Evolutionary conservation across 2,113 vertebrate genomes (phyloP), one percentile per base, ranked within the genome.

Genomic region (Lucifuga dentata): DNA sequence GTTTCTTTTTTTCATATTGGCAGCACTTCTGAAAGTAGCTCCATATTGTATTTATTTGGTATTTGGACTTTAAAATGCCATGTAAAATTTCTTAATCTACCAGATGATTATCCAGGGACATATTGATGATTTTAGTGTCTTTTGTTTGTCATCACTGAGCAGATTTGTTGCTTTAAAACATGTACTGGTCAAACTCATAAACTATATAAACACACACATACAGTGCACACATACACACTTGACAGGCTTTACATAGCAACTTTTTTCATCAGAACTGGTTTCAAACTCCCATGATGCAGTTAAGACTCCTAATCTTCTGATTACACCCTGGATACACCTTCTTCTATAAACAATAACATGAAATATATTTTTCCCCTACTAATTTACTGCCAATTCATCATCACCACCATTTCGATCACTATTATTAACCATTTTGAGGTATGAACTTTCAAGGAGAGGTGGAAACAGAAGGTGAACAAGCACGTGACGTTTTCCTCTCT

Each of bases 361-460:
- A 68, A 76, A 0, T 63, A 13, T 58, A 7, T 49, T 46, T 40
- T 26, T 44, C n/a, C n/a, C n/a, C n/a, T 17, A 12, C 58, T 56
- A 61, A 53, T 40, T 39, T 58, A 23, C 83, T 76, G 66, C 67
- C 75, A 75, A 51, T 6, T 6, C 33, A 35, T 6, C 33, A 35
- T 6, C 33, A 35, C 7, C 33, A 35, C 11, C 33, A 11, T 11
- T 11, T 11, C 11, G 6, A 35, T 35, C 33, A 35, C 11, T 11
- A 11, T 55, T 33, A 48, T 57, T 57, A 56, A 35, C 38, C 16
- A 19, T 23, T 46, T 19, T 20, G 41, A 69, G 68, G 55, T 67
- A 60, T 9, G 69, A 76, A 83, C 80, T 79, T 52, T 85, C 19
- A 67, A 41, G 13, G 32, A 63, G 38, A 16, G 35, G 17, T 13